Base-by-base conservation (phyloP, 2,888 invertebrate genomes). In the Diarsia brunnea region DNA sequence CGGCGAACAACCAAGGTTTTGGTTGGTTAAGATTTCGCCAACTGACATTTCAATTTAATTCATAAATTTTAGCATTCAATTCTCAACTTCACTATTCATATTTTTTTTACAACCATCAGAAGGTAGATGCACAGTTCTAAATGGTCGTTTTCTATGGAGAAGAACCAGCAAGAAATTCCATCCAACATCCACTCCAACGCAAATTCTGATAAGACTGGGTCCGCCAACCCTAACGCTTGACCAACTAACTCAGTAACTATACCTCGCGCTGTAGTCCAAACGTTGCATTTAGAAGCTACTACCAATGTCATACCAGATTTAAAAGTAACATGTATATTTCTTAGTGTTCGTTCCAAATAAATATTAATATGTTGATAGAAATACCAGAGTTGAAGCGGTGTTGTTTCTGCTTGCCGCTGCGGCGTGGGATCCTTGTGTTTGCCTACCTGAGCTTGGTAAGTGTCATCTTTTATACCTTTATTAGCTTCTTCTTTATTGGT, bases 391-490 rank as follows among this genome's bases (percentile, higher is more conserved):
- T 85, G 51, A 75, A 75, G 61, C 75, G 87, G 68, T 87, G 87
- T 63, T 87, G 88, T 10, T 87, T 79, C 45, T 87, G 84, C 31
- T 24, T 86, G 72, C 87, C 87, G 0, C 53, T 87, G 43, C 70
- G 87, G 11, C 77, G 80, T 19, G 87, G 87, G 5, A 87, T 87
- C 47, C 69, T 87, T 0, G 47, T 78, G 2, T 86, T 87, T 67
- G 87, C 69, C 11, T 87, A 87, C 55, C 51, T 87, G 19, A 87
- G 84, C 67, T 66, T 87, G 86, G 87, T 87, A 58, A 69, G 87
- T 82, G 1, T 27, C 38, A 19, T 27, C 10, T 61, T 64, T 55
- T 49, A 14, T 24, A 24, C 0, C 12, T 51, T 21, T 43, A 69
- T 27, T 67, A 31, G 14, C 24, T 67, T 49, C 49, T 31, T 55